Conservation (phyloP, 1,140 invertebrate species). For the Oppia nitens region DNA sequence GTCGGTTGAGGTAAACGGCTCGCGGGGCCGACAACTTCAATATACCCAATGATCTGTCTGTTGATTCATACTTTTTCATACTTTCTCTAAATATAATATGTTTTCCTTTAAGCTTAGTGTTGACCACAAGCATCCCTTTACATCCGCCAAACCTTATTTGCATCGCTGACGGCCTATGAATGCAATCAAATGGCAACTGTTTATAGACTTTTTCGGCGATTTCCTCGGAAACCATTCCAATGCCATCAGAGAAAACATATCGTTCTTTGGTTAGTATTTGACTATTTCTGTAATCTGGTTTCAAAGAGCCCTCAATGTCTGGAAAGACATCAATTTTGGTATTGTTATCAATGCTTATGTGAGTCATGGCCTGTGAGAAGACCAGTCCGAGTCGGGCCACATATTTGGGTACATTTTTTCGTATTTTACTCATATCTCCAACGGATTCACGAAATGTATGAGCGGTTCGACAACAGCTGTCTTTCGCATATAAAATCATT, state of each 20-base stretch:
- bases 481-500: conserved; percentile 24
- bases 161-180: conserved; percentile 18
- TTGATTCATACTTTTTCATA: conserved; percentile 21
- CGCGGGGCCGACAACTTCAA: conserved; percentile 18
- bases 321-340: conserved; percentile 21
- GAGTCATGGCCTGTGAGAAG: conserved; percentile 46
- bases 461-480: conserved; percentile 17
- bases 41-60: conserved; percentile 18
- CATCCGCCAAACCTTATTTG: conserved; percentile 23
- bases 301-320: conserved; percentile 12
- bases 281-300: neutral
- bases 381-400: conserved; percentile 26
- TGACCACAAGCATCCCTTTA: conserved; percentile 22
- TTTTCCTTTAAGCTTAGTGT: conserved; percentile 17
- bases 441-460: conserved; percentile 11
- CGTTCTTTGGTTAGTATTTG: conserved; percentile 4
- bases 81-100: conserved; percentile 19
- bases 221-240: conserved; percentile 21
- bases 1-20: conserved; percentile 17
- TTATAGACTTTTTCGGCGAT: conserved; percentile 18
- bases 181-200: neutral
- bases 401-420: conserved; percentile 23
- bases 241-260: conserved; percentile 24
- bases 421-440: conserved; percentile 3
- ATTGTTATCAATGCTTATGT: conserved; percentile 48